A percentile compares a stretch with the other conserved stretches of the same genome.
These are phyloP conservation scores for Gopherus evgoodei DNA, from an alignment of 2,113 vertebrate species.

Conservation along the genomic window DNA sequence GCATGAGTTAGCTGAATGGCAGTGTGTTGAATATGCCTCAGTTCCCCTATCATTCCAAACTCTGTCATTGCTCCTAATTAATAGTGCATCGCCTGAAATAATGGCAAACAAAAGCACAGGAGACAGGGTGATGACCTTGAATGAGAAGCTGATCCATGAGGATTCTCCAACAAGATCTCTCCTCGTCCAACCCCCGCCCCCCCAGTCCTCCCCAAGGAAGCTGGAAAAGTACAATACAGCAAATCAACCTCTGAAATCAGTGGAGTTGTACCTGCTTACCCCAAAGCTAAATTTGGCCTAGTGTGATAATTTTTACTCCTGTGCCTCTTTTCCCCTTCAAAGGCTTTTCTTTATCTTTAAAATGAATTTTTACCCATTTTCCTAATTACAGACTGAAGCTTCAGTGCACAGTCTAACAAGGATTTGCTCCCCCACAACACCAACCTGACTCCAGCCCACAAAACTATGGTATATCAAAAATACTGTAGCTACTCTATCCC, in stretches of 20 bases:
- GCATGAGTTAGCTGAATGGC: conserved; percentile 62
- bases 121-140: conserved; percentile 69
- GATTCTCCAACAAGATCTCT: conserved; percentile 31
- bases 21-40: conserved; percentile 64
- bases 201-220: background rate
- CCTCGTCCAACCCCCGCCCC: no score
- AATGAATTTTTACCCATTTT: background rate
- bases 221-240: background rate
- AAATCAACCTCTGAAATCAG: rapidly evolving
- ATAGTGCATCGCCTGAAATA: conserved; percentile 52
- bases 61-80: conserved; percentile 72
- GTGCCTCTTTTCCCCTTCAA: background rate
- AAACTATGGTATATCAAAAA: background rate
- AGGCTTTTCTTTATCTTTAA: background rate
- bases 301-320: background rate
- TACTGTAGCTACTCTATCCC: background rate
- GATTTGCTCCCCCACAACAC: rapidly evolving
- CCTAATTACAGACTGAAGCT: background rate
- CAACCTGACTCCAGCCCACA: background rate
- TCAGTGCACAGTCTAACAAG: background rate
- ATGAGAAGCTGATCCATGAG: conserved; percentile 56
- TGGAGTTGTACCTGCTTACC: background rate
- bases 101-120: conserved; percentile 53
- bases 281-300: background rate
- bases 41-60: conserved; percentile 75